phyloP scores from a whole-genome alignment of 1,140 invertebrate genomes.

The Oreohelix idahoensis region DNA sequence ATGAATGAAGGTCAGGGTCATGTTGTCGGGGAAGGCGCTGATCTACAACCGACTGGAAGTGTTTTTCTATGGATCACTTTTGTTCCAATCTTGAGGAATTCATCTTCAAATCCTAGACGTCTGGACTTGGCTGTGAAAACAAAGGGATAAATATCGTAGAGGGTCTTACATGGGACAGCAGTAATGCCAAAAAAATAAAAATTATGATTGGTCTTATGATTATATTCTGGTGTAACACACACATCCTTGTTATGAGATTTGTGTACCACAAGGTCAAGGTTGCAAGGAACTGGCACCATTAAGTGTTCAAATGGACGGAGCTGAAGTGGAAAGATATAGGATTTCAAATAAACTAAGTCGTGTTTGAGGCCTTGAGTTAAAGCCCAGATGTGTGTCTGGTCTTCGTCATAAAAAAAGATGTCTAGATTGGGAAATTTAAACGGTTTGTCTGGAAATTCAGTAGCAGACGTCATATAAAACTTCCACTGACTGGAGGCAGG shows the following conservation, averaged over 20 bases:
- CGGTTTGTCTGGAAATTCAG: conserved; percentile 40
- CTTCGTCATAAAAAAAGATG: conserved; percentile 66
- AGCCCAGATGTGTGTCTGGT: conserved; percentile 65
- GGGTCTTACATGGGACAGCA: conserved; percentile 38
- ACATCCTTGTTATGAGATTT: conserved; percentile 47
- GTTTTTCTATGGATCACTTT: neutral
- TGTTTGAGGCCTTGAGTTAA: conserved; percentile 47
- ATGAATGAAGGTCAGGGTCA: neutral
- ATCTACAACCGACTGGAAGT: neutral
- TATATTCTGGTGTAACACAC: conserved; percentile 53
- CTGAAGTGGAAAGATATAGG: conserved; percentile 60
- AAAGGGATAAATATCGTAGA: conserved; percentile 48
- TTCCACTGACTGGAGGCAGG: conserved; percentile 55
- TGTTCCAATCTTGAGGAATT: conserved; percentile 13
- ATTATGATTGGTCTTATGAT: conserved; percentile 50
- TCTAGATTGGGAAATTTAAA: conserved; percentile 65
- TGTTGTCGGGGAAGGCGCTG: neutral
- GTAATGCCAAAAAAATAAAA: neutral
- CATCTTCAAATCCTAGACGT: neutral
- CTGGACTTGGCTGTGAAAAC: conserved; percentile 32
- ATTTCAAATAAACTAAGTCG: conserved; percentile 52
- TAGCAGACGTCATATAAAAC: conserved; percentile 48
- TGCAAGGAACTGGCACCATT: conserved; percentile 55
- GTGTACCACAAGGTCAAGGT: conserved; percentile 48
- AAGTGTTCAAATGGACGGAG: conserved; percentile 54